Base-by-base conservation (phyloP, 2,888 invertebrate species). In the Platycheirus rosarum region DNA sequence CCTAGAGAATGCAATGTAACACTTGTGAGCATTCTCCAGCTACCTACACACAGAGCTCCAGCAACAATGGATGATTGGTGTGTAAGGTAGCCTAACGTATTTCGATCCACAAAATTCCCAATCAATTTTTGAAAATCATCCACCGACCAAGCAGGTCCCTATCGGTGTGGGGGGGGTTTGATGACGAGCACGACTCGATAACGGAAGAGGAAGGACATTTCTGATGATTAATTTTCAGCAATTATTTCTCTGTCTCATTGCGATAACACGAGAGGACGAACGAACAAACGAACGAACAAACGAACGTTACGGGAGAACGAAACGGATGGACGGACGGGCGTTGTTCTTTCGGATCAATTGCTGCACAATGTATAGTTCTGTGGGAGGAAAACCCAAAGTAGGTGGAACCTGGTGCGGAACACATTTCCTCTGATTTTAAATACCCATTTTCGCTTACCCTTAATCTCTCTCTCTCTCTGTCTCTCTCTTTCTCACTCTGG, bases 211-310 rank as follows among this genome's bases (percentile, higher is more conserved):
- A 82, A 71, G 80, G 68, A 77, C 82, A 77, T 77, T 77, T 77
- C 77, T 82, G 82, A 82, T 77, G 82, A 82, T 82, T 77, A 82
- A 82, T 82, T 82, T 73, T 73, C 82, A 82, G 71, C 82, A 82
- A 82, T 80, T 82, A 82, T 77, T 82, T 77, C 68, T 68, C 76
- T 80, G 80, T 76, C 60, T 62, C 70, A 48, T 18, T 80, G 76
- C 70, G 76, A 80, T 80, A 80, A 80, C 62, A 76, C 40, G 18
- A 60, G 69, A 65, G 57, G 51, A 37, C 37, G 63, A 44, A 23
- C 14, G 8, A 26, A 57, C 13, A 1, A 35, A 57, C 20, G n/a
- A n/a, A 18, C n/a, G 16, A 42, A 42, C 42, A 16, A 42, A 42
- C 14, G 42, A 42, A 13, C 20, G n/a, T n/a, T n/a, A n/a, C n/a